Evolutionary conservation across 2,113 vertebrate genomes (phyloP).

Genomic region (Stigmatopora nigra): DNA sequence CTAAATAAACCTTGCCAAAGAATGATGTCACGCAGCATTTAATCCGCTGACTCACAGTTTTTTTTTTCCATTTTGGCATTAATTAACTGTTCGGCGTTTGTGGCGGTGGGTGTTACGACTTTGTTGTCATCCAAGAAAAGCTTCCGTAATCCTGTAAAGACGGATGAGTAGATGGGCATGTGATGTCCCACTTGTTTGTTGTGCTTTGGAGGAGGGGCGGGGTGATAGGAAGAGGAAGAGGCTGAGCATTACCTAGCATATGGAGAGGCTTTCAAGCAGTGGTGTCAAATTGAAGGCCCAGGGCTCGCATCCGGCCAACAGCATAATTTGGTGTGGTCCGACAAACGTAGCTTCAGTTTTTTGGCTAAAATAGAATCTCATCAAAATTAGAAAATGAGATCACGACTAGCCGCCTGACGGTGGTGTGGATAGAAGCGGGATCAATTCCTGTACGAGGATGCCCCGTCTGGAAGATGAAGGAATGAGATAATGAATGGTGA

Average conservation of each 20-base stretch:
- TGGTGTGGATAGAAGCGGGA: too few species aligned
- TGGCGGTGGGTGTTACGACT: slow-evolving; percentile 23
- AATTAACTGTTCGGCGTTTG: background rate
- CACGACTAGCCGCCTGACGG: too few species aligned
- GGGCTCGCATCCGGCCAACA: too few species aligned
- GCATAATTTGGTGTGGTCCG: too few species aligned
- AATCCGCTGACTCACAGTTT: background rate
- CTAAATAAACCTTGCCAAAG: background rate
- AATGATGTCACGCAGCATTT: background rate
- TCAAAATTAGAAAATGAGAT: too few species aligned
- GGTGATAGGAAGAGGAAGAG: slow-evolving; percentile 10
- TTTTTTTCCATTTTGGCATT: background rate
- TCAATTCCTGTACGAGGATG: too few species aligned
- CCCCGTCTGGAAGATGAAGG: too few species aligned
- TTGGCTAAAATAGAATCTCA: too few species aligned
- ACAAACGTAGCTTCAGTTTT: too few species aligned
- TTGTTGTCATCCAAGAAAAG: slow-evolving; percentile 66
- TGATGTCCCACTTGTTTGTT: slow-evolving; percentile 65
- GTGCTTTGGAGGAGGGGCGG: slow-evolving; percentile 42
- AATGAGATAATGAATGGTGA: too few species aligned
- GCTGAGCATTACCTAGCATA: slow-evolving; percentile 51
- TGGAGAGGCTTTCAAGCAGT: slow-evolving; percentile 52
- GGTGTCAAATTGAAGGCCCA: too few species aligned
- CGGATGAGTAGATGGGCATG: slow-evolving; percentile 68
- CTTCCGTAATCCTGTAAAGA: slow-evolving; percentile 69